A percentile compares a stretch with the other conserved stretches of the same genome.
Evolutionary conservation across 2,797 vertebrate genomes (phyloP).

Genomic region (Pangasius macronema): DNA sequence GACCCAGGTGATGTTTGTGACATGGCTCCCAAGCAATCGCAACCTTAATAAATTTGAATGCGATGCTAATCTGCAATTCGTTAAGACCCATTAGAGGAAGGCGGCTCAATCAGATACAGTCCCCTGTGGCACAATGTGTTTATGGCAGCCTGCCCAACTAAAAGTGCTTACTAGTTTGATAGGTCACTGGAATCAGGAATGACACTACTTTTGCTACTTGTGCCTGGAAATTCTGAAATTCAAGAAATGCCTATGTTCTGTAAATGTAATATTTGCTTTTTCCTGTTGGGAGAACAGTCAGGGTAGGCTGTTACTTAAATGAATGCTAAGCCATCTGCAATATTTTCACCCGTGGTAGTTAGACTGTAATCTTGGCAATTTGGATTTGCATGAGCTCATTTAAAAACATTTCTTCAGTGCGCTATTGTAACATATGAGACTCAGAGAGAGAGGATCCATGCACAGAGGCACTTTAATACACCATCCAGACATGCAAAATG

Average conservation of each 20-base stretch:
- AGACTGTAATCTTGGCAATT: background rate
- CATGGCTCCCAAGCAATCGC: conserved; percentile 35
- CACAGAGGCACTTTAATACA: background rate
- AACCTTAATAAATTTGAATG: conserved; percentile 47
- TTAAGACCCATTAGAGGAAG: conserved; percentile 50
- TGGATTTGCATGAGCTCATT: background rate
- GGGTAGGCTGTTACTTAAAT: background rate
- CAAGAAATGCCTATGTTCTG: background rate
- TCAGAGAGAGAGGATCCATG: background rate
- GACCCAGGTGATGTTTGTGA: conserved; percentile 43
- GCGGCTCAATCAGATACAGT: conserved; percentile 24
- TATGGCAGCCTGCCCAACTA: conserved; percentile 27
- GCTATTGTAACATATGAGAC: background rate
- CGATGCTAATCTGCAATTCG: conserved; percentile 51
- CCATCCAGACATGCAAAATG: background rate
- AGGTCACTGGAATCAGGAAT: background rate
- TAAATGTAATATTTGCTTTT: background rate
- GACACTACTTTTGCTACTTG: background rate
- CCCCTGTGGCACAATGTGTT: background rate
- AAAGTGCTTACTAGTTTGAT: conserved; percentile 2
- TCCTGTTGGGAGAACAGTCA: background rate
- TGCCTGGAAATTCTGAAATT: background rate
- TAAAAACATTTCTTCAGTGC: background rate
- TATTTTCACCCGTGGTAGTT: background rate
- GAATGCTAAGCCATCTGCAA: background rate